Base-by-base conservation (phyloP, 2,113 vertebrate genomes). In the Propithecus coquereli region DNA sequence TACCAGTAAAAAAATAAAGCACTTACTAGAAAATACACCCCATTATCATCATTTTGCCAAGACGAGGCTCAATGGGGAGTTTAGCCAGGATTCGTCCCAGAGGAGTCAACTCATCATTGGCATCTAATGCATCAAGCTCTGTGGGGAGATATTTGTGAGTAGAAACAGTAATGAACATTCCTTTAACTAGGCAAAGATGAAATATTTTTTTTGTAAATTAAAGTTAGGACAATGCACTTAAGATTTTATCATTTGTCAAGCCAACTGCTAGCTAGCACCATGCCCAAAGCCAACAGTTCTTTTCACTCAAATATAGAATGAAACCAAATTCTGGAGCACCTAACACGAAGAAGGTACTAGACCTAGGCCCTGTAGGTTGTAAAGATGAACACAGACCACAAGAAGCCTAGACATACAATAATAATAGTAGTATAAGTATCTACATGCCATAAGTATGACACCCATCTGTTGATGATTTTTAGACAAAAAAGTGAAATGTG, bases 1-100 rank as follows among this genome's bases (percentile, higher is more conserved):
- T 47, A 85, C 50, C 30, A 88, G 17, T 25, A 91, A 95, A 47
- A 91, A 79, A 93, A 43, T 18, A 59, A 81, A 87, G 40, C 50
- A 99, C 99, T 98, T 97, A 99, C 99, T 99, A 98, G 98, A 99
- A 99, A 97, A 99, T 99, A 97, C 99, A 99, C 74, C 99, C 99
- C 99, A 99, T 99, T 97, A 99, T 99, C 99, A 99, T 99, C 99
- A 99, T 99, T 98, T 99, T 99, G 95, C 99, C 99, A 87, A 99
- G 98, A 0, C 99, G 99, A 96, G 99, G 99, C 74, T 99, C 99
- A 91, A 99, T 99, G 79, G 99, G 99, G 73, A 99, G 99, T 50
- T 98, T 99, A 87, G 99, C 99, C 79, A 99, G 98, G 94, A 99
- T 99, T 96, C 99, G 98, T 13, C 99, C 99, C 94, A 99, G 98